Conservation (phyloP, 2,888 invertebrate species). For the Euproctis similis region DNA sequence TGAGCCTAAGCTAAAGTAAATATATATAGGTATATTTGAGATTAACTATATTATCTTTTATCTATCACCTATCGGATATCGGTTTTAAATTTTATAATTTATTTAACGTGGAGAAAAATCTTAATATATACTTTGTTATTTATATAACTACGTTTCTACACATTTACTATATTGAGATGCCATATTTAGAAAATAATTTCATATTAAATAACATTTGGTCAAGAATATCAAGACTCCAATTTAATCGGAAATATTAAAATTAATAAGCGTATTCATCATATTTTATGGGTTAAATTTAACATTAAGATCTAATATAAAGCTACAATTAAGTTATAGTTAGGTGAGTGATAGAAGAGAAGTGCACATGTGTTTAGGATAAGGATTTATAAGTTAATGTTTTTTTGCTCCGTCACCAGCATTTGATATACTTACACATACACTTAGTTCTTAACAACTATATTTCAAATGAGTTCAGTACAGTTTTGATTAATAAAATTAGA, state of each 20-base stretch:
- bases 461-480: slow-evolving; percentile 43
- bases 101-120: slow-evolving; percentile 22
- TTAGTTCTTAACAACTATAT: slow-evolving; percentile 32
- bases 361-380: slow-evolving; percentile 35
- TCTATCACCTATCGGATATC: too few species aligned
- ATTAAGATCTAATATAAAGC: slow-evolving; percentile 48
- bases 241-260: slow-evolving; percentile 74
- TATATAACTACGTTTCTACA: slow-evolving; percentile 34
- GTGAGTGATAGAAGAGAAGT: slow-evolving; percentile 36
- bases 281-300: slow-evolving; percentile 60
- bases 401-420: slow-evolving; percentile 64
- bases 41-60: slow-evolving; percentile 19
- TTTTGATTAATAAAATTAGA: slow-evolving; percentile 32
- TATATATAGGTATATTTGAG: too few species aligned
- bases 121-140: slow-evolving; percentile 27
- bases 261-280: slow-evolving; percentile 75
- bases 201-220: slow-evolving; percentile 70
- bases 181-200: slow-evolving; percentile 59
- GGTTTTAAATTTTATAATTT: too few species aligned
- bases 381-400: slow-evolving; percentile 24
- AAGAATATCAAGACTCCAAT: slow-evolving; percentile 73
- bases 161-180: slow-evolving; percentile 56
- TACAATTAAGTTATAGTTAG: slow-evolving; percentile 28
- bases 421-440: slow-evolving; percentile 40
- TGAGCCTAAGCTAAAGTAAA: slow-evolving; percentile 27